Evolutionary conservation across 2,113 vertebrate genomes (phyloP), one percentile per base, ranked within the genome.

Genomic region (Desmodus rotundus): DNA sequence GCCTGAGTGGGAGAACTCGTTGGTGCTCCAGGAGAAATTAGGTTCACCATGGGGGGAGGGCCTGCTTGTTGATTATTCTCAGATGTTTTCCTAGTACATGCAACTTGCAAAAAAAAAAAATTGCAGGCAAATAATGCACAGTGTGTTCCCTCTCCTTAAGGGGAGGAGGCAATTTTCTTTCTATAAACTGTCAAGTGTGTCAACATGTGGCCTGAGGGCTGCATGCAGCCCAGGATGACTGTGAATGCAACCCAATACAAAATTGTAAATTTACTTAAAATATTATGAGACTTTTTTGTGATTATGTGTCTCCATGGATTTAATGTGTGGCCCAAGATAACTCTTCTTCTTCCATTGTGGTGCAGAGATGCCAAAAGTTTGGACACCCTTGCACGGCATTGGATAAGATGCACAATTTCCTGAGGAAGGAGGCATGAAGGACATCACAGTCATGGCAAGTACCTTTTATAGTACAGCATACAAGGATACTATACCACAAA

Each of bases 1-100:
- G 36, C 47, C 54, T 20, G 11, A 91, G 24, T 47, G 7, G 31
- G 14, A 52, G 26, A 61, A 36, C 16, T 52, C 3, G 15, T 7
- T 67, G 24, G 1, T 5, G 7, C 7, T 54, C 38, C 24, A 43
- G 31, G 28, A 86, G 28, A n/a, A 43, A 22, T 14, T 2, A 43
- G 16, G 31, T 4, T 45, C 26, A 58, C 19, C 9, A 33, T 63
- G 8, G 0, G 24, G 24, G 4, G 7, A 33, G 7, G 4, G 8
- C 3, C 45, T 36, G 9, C 1, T 20, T 80, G 4, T 24, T 26
- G 10, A 5, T 14, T 78, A 45, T n/a, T 87, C 36, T 54, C 7
- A 22, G 33, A 8, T 50, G 10, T 47, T 9, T 24, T 61, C 31
- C 73, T 45, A 31, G 47, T 7, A 20, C 36, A 45, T 6, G 43